Base-by-base conservation (phyloP, 2,888 invertebrate species). In the Selenia dentaria region DNA sequence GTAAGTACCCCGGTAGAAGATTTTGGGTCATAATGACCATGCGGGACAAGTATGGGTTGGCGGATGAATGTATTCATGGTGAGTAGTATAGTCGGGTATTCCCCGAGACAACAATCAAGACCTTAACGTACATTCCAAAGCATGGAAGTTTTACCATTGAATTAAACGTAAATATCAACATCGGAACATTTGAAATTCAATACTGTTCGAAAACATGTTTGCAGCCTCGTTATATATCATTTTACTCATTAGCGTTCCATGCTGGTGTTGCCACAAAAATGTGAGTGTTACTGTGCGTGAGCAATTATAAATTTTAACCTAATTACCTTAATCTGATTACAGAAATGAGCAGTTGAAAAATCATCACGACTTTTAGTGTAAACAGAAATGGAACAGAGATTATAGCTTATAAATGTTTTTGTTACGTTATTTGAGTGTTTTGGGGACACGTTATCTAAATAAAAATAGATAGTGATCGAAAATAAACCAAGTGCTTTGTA, bases 191-290 rank as follows among this genome's bases (percentile, higher is more conserved):
- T n/a, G n/a, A n/a, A n/a, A n/a, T n/a, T n/a, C n/a, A n/a, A n/a
- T n/a, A n/a, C n/a, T n/a, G n/a, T n/a, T n/a, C n/a, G n/a, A n/a
- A n/a, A n/a, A n/a, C 2, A 16, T 10, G 9, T 64, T 61, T 54
- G 62, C 59, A 67, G 55, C 65, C 70, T 69, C 65, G 57, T 69
- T 61, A 64, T 72, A 73, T 63, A 62, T 70, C 68, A 74, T 70
- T 64, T 64, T 60, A 50, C 67, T 70, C 74, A 71, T 79, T 79
- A 73, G 67, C 62, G 65, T 69, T 73, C 70, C 69, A 74, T 71
- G 70, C 72, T 67, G 59, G 64, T 57, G 64, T 67, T 63, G 49
- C 67, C 65, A 67, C 67, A 67, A 71, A 67, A 70, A 70, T 64
- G 56, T 55, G 50, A 40, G 54, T 52, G 49, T 56, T 52, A 44